These are phyloP conservation scores for Psittacula cyanocephala DNA, from an alignment of 2,113 vertebrate genomes.

Conservation along the genomic window DNA sequence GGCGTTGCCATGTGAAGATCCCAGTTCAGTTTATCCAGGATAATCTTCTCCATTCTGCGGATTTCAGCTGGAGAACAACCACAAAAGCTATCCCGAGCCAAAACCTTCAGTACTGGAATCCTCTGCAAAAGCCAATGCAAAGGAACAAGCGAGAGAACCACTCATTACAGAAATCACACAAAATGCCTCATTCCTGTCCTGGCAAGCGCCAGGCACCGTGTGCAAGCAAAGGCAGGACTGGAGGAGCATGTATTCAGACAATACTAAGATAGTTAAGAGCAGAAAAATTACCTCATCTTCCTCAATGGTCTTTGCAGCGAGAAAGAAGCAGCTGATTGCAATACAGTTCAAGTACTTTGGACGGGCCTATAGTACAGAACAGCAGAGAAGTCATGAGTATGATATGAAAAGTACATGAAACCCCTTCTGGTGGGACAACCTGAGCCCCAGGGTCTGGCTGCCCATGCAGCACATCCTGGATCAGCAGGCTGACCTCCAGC, in stretches of 20 bases:
- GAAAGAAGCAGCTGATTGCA: constrained; percentile 95
- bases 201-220: neutral
- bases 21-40: constrained; percentile 97
- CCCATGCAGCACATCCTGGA: neutral
- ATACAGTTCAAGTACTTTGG: constrained; percentile 98
- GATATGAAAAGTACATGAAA: neutral
- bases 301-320: constrained; percentile 93
- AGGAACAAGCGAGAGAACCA: rapidly evolving
- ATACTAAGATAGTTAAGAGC: rapidly evolving
- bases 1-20: constrained; percentile 93
- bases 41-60: constrained; percentile 94
- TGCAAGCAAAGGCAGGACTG: neutral
- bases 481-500: neutral
- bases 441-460: neutral
- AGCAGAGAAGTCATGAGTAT: neutral
- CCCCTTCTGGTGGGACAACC: neutral
- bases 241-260: rapidly evolving
- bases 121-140: constrained; percentile 66
- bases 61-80: constrained; percentile 95
- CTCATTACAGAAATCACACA: neutral
- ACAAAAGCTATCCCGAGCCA: constrained; percentile 89
- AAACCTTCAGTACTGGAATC: constrained; percentile 88
- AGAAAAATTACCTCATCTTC: constrained; percentile 88
- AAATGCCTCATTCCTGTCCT: neutral
- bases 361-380: constrained; percentile 81